Percentiles rank a stretch among this genome's conserved stretches.
These are phyloP conservation scores for Heliconius hermathena DNA, from an alignment of 1,140 invertebrate genomes.

Conservation along the genomic window DNA sequence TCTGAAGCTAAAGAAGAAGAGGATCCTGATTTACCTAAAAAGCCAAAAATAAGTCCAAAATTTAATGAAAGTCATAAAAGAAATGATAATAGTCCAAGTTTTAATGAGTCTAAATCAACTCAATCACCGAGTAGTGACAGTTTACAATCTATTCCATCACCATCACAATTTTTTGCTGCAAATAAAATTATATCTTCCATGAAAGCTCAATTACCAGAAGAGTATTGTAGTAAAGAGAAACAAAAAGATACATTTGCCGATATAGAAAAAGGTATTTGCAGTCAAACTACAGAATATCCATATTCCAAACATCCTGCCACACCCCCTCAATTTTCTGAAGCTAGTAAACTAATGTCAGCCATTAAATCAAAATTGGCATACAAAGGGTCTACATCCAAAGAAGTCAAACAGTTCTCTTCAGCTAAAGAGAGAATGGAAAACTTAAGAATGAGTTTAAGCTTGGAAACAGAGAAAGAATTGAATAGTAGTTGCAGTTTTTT, in stretches of 20 bases:
- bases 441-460: slow-evolving; percentile 51
- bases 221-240: slow-evolving; percentile 62
- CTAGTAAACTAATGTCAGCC: slow-evolving; percentile 69
- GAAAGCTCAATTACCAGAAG: slow-evolving; percentile 73
- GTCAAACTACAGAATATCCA: slow-evolving; percentile 67
- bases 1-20: slow-evolving; percentile 52
- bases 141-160: slow-evolving; percentile 59
- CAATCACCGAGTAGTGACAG: slow-evolving; percentile 67
- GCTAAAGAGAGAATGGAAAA: slow-evolving; percentile 60
- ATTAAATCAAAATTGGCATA: slow-evolving; percentile 70
- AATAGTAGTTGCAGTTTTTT: slow-evolving; percentile 39
- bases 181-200: slow-evolving; percentile 77
- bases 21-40: slow-evolving; percentile 38
- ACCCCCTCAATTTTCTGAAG: slow-evolving; percentile 74
- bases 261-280: slow-evolving; percentile 71
- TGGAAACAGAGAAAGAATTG: slow-evolving; percentile 44
- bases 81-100: slow-evolving; percentile 56
- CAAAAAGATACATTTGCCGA: slow-evolving; percentile 74
- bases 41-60: slow-evolving; percentile 46
- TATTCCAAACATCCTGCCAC: slow-evolving; percentile 69
- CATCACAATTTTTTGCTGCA: slow-evolving; percentile 75
- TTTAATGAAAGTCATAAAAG: slow-evolving; percentile 46
- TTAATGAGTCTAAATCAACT: slow-evolving; percentile 57
- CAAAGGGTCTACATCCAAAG: slow-evolving; percentile 52
- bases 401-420: slow-evolving; percentile 46